Conservation (phyloP, 2,888 invertebrate genomes). For the Lucinisca nassula region DNA sequence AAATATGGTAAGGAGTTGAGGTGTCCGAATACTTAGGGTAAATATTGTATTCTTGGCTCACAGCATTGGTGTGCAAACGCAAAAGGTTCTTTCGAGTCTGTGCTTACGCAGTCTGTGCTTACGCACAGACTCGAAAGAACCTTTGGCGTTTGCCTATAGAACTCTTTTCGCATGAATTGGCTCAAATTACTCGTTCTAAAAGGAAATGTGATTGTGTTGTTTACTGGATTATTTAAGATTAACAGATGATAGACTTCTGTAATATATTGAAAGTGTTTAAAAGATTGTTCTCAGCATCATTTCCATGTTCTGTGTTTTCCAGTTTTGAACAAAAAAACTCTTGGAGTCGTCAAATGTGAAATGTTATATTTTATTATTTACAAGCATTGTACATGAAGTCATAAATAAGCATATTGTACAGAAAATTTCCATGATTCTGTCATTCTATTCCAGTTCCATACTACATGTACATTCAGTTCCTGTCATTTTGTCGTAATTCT, state of each 20-base stretch:
- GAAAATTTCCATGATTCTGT: slow-evolving; percentile 36
- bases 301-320: slow-evolving; percentile 53
- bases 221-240: slow-evolving; percentile 61
- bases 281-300: slow-evolving; percentile 65
- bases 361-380: slow-evolving; percentile 43
- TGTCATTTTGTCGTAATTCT: neutral
- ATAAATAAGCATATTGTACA: slow-evolving; percentile 45
- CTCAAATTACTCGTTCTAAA: too few relatives aligned
- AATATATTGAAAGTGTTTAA: slow-evolving; percentile 61
- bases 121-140: too few relatives aligned
- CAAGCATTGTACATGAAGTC: slow-evolving; percentile 40
- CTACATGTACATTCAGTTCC: neutral
- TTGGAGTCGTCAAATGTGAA: slow-evolving; percentile 30
- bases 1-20: too few relatives aligned
- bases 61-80: too few relatives aligned
- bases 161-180: too few relatives aligned
- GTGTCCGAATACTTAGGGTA: too few relatives aligned
- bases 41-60: too few relatives aligned
- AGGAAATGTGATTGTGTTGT: slow-evolving; percentile 13
- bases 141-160: too few relatives aligned
- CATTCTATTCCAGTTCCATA: neutral
- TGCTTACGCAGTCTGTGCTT: too few relatives aligned
- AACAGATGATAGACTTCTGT: slow-evolving; percentile 34
- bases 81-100: too few relatives aligned
- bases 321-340: slow-evolving; percentile 71